Evolutionary conservation across 2,113 vertebrate genomes (phyloP), one percentile per base, ranked within the genome.

Genomic region (Electrona antarctica): DNA sequence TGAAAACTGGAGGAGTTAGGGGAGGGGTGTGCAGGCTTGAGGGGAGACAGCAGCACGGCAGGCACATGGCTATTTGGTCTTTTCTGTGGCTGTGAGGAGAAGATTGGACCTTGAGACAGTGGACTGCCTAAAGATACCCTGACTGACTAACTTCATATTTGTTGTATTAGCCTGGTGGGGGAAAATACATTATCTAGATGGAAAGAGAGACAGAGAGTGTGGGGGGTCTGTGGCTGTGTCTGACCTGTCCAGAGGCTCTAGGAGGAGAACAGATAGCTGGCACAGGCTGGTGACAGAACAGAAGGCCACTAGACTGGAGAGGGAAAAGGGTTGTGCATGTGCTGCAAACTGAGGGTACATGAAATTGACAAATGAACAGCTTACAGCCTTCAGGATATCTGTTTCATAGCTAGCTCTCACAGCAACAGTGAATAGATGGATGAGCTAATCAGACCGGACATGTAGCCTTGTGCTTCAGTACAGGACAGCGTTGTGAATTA

Each of bases 31-130:
- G 48, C 10, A 52, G 28, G 29, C 55, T 64, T 46, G 21, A 54
- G 48, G 41, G 68, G 62, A 28, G 29, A 52, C 51, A 15, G 54
- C 49, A 58, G 61, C 33, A 41, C 33, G 33, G 33, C 33, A 41
- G 33, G 3, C 33, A 41, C 33, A 41, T 41, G 33, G 33, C 11
- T 14, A 51, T 41, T 7, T 33, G 77, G 51, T 54, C 51, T 5
- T 5, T 11, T n/a, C 11, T 10, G 13, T 54, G 51, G 33, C 62
- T 51, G 63, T 57, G 51, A 76, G 48, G 60, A 77, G 73, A 52
- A 72, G 68, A 66, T 41, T 7, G 49, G 41, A 10, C 10, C 29
- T 63, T 72, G 50, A 58, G 64, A 62, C 46, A 78, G 2, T 59
- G 61, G 52, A 61, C 70, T 41, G 64, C 63, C 15, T 48, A 14